phyloP scores from a whole-genome alignment of 2,113 vertebrate genomes.

The Genyomyrus donnyi region DNA sequence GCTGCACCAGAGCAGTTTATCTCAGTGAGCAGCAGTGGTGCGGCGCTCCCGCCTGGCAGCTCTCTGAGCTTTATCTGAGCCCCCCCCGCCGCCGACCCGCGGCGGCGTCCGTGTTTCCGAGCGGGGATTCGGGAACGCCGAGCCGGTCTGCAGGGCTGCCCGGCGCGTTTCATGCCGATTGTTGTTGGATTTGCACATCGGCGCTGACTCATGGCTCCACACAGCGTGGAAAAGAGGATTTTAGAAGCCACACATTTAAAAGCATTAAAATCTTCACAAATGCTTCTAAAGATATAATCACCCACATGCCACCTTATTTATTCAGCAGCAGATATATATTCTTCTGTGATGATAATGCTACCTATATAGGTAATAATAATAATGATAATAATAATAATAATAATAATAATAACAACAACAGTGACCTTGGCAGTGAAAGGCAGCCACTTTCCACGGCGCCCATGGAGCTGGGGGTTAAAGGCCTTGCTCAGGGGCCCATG shows the following conservation, averaged over 20 bases:
- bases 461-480: too few relatives aligned
- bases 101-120: not conserved
- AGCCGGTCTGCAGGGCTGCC: not conserved
- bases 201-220: not conserved
- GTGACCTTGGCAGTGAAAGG: not conserved
- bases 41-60: not conserved
- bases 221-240: not conserved
- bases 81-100: not conserved
- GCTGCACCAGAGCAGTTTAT: not conserved
- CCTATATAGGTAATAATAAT: not conserved
- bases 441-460: too few relatives aligned
- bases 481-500: not conserved
- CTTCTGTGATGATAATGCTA: not conserved
- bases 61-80: not conserved
- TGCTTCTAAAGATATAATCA: not conserved
- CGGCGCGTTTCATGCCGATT: slow-evolving; percentile 1
- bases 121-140: not conserved
- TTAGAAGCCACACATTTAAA: not conserved
- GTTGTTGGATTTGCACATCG: not conserved
- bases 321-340: not conserved
- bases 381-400: not conserved
- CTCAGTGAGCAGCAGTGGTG: not conserved
- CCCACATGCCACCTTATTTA: not conserved
- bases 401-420: not conserved
- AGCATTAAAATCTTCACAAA: not conserved